Conservation (phyloP, 2,113 vertebrate species). For the Lonchura striata region DNA sequence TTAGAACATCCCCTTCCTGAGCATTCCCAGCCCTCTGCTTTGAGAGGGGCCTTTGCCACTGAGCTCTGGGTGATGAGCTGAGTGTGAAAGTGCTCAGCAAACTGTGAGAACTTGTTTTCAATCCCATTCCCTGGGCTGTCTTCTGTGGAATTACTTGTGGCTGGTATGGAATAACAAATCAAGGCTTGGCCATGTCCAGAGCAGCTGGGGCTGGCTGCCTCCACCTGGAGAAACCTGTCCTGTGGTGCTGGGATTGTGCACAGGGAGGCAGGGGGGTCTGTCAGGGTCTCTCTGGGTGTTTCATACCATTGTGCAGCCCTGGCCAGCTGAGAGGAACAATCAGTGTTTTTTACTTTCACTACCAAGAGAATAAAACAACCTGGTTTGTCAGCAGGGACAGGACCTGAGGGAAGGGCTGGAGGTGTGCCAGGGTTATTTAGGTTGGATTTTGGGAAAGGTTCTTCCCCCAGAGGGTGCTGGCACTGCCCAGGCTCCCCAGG, state of each 20-base stretch:
- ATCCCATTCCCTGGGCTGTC: background rate
- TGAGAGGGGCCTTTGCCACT: background rate
- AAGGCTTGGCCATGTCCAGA: background rate
- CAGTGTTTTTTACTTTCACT: background rate
- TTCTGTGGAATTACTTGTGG: background rate
- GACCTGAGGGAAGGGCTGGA: fast-evolving
- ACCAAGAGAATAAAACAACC: background rate
- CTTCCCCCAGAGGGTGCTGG: background rate
- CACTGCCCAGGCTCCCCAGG: background rate
- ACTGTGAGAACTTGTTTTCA: background rate
- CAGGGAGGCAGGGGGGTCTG: fast-evolving
- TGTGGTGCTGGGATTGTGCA: background rate
- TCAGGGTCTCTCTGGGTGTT: background rate
- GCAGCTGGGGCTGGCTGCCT: background rate
- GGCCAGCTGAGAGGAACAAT: background rate
- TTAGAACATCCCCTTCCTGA: background rate
- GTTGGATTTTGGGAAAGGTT: background rate
- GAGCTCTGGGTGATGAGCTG: background rate
- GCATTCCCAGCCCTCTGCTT: background rate
- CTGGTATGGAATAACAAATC: background rate
- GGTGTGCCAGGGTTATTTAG: fast-evolving
- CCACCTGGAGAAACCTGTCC: background rate
- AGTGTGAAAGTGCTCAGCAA: background rate
- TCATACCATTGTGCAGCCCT: background rate
- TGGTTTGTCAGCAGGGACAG: background rate